Evolutionary conservation across 2,888 invertebrate genomes (phyloP), one percentile per base, ranked within the genome.

Genomic region (Halocaridina rubra): DNA sequence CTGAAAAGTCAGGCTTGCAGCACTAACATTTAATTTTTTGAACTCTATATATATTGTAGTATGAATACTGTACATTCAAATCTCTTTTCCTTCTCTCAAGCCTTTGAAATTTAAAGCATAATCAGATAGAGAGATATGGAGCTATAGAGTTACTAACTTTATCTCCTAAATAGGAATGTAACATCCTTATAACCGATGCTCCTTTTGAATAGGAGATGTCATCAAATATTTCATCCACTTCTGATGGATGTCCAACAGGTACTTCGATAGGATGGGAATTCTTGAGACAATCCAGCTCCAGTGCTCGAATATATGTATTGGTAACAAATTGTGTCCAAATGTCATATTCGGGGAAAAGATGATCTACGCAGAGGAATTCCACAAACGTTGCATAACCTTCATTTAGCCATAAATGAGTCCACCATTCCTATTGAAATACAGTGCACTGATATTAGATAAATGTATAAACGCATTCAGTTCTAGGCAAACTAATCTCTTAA

Each of bases 221-320:
- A 92, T 99, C 98, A 92, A 98, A 99, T 89, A 99, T 98, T 91
- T 98, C 98, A 91, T 98, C 98, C 84, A 98, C 96, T 91, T 98
- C 98, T 8, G 95, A 94, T 0, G 98, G 98, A 92, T 98, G 96
- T 0, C 96, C 95, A 0, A 98, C 98, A 16, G 96, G 96, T 8
- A 94, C 93, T 92, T 98, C 98, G 89, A 99, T 98, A 0, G 99
- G 97, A 92, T 99, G 98, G 59, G 97, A 97, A 91, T 95, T 97
- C 90, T 96, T 95, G 86, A 98, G 92, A 80, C 94, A 95, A 91
- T 98, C 98, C 88, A 98, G 92, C 89, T 96, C 95, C 88, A 96
- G 91, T 22, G 97, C 98, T 88, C 94, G 93, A 67, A 95, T 95
- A 89, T 96, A 95, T 89, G 95, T 96, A 90, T 96, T 95, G 22